Evolutionary conservation across 2,797 vertebrate genomes (phyloP).

Genomic region (Clarias laeviceps): DNA sequence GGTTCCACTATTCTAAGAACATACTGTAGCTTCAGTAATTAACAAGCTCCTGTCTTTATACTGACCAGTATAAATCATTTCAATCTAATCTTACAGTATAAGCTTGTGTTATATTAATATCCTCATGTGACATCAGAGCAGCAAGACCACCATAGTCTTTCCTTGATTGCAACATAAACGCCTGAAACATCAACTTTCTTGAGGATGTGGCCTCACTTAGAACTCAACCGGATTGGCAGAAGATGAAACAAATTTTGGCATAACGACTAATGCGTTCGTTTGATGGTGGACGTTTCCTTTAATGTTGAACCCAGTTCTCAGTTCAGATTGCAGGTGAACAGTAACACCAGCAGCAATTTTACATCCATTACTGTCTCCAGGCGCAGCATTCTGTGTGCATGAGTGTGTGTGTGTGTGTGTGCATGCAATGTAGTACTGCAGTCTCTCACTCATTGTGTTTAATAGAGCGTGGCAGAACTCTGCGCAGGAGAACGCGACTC

Average conservation of each 20-base stretch:
- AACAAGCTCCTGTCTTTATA: not conserved
- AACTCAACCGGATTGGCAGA: not conserved
- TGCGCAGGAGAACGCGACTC: constrained; percentile 62
- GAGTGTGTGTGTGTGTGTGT: not conserved
- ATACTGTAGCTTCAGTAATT: not conserved
- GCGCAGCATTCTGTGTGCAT: not conserved
- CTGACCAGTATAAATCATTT: not conserved
- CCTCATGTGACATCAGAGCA: not conserved
- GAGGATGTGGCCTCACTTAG: not conserved
- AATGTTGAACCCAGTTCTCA: not conserved
- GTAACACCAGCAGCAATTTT: not conserved
- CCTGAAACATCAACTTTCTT: not conserved
- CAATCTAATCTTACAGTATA: not conserved
- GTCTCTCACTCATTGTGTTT: constrained; percentile 50
- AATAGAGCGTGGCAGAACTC: constrained; percentile 63
- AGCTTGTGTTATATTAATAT: not conserved
- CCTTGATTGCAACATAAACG: not conserved
- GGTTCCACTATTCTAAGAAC: not conserved
- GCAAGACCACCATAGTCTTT: not conserved
- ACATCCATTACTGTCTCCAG: constrained; percentile 11
- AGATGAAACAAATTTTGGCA: not conserved
- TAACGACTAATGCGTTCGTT: not conserved
- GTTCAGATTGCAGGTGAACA: not conserved
- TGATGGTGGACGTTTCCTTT: not conserved
- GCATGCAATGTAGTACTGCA: constrained; percentile 13